A percentile compares a stretch with the other conserved stretches of the same genome.
Conservation (phyloP, 2,113 vertebrate genomes). For the Arvicanthis niloticus region DNA sequence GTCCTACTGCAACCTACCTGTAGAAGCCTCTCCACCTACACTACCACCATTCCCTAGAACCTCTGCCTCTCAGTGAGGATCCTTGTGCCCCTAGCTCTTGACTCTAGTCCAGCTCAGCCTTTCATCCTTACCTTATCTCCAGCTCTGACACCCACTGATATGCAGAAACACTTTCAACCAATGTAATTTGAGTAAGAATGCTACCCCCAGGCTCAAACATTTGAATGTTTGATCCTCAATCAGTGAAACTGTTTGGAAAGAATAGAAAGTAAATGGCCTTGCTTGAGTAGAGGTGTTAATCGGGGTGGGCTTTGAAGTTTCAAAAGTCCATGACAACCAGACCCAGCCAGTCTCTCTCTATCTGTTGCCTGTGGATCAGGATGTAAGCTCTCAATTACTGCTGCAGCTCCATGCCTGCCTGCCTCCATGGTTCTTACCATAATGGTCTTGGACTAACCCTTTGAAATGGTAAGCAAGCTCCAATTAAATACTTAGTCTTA, state of each 20-base stretch:
- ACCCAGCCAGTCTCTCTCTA: not conserved
- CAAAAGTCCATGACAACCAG: not conserved
- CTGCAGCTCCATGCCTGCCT: not conserved
- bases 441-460: not conserved
- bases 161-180: not conserved
- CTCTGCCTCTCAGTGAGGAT: not conserved
- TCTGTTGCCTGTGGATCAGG: not conserved
- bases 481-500: not conserved
- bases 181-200: not conserved
- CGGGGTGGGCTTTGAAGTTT: not conserved
- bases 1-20: not conserved
- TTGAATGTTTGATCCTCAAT: not conserved
- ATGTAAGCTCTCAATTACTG: not conserved
- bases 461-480: not conserved
- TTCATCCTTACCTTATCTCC: not conserved
- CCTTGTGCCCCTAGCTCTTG: not conserved
- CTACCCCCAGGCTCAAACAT: not conserved
- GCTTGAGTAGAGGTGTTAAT: not conserved
- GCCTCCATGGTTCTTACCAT: not conserved
- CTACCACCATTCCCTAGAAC: not conserved
- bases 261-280: not conserved
- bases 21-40: not conserved
- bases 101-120: not conserved
- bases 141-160: not conserved
- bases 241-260: not conserved